Conservation (phyloP, 1,140 invertebrate species). For the Episyrphus balteatus region DNA sequence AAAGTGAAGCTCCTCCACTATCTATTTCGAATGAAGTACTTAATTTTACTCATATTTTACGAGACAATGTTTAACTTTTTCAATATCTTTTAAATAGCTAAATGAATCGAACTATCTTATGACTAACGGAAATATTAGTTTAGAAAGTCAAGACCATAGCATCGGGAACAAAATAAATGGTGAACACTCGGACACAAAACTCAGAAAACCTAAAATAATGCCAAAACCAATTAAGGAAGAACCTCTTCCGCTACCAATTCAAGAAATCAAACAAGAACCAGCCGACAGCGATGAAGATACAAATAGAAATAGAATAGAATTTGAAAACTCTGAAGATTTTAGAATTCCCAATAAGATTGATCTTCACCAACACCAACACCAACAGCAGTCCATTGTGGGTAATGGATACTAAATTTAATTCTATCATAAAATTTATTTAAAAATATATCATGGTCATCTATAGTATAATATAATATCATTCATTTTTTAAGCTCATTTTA, state of each 20-base stretch:
- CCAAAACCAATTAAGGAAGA: conserved; percentile 3
- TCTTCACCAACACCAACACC: conserved; percentile 1
- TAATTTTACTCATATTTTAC: too few species aligned
- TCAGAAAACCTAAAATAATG: conserved; percentile 7
- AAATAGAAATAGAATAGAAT: conserved; percentile 1
- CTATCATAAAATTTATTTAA: neutral
- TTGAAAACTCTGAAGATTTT: neutral
- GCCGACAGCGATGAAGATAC: neutral
- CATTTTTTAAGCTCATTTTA: too few species aligned
- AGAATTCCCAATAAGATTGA: conserved; percentile 4
- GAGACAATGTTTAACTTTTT: too few species aligned
- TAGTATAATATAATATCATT: too few species aligned
- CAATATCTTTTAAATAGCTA: too few species aligned
- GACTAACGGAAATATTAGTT: too few species aligned
- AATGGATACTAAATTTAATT: conserved; percentile 28
- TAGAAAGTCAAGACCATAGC: too few species aligned
- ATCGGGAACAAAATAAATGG: too few species aligned
- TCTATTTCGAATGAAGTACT: too few species aligned
- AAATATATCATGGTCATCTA: too few species aligned
- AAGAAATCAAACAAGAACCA: neutral
- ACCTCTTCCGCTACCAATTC: neutral
- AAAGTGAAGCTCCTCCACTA: conserved; percentile 1
- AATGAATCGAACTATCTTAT: too few species aligned
- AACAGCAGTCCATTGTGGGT: conserved; percentile 20
- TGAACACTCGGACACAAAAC: neutral